phyloP scores from a whole-genome alignment of 2,888 invertebrate species.

The Caenorhabditis drosophilae region DNA sequence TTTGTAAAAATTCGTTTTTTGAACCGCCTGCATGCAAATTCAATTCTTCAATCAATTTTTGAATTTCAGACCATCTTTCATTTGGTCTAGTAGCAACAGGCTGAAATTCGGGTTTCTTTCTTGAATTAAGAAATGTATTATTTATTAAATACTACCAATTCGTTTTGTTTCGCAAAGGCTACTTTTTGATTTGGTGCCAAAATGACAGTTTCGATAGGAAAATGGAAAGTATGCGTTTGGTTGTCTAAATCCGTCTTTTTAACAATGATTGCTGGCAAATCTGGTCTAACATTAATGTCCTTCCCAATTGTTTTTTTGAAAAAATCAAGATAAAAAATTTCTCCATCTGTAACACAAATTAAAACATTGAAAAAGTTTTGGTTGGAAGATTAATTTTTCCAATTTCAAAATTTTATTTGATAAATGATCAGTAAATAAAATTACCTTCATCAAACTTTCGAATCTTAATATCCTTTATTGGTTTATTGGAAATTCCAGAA shows the following conservation, averaged over 20 bases:
- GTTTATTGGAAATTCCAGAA: background rate
- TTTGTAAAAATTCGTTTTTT: conserved; percentile 3
- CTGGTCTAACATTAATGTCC: background rate
- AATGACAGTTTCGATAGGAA: background rate
- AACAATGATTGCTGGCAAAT: background rate
- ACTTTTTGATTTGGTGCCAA: conserved; percentile 4
- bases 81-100: conserved; percentile 8
- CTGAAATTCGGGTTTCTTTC: conserved; percentile 2
- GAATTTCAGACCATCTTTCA: conserved; percentile 10
- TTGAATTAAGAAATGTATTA: background rate
- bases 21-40: conserved; percentile 5
- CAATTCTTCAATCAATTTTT: conserved; percentile 7
- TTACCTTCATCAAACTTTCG: background rate
- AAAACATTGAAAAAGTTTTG: no score
- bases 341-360: no score
- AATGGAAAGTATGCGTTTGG: background rate
- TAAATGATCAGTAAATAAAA: no score
- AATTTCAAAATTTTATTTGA: no score
- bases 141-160: background rate
- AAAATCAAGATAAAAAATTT: background rate
- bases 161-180: conserved; percentile 2
- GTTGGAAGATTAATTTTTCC: no score
- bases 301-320: background rate
- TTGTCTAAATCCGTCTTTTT: no score
- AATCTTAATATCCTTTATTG: background rate